Conservation (phyloP, 2,888 invertebrate species). For the Dicranocentrus wangi region DNA sequence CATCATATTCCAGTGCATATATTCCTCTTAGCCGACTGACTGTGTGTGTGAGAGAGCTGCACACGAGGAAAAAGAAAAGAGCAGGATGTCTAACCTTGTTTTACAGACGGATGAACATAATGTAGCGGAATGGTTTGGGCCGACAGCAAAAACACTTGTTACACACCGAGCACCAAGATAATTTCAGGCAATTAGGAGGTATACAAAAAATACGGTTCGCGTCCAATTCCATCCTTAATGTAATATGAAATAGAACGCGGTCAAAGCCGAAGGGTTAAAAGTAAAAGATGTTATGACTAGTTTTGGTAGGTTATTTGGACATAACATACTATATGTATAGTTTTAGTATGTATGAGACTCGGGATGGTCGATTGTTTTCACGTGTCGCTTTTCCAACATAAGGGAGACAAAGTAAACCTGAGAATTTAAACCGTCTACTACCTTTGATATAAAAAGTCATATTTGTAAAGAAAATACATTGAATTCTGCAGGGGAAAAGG, state of each 20-base stretch:
- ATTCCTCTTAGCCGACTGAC: slow-evolving; percentile 1
- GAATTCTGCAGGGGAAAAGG: no score
- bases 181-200: slow-evolving; percentile 66
- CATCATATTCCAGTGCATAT: slow-evolving; percentile 35
- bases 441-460: no score
- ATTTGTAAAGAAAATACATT: no score
- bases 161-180: slow-evolving; percentile 63
- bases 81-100: slow-evolving; percentile 64
- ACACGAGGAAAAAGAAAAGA: slow-evolving; percentile 26
- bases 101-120: slow-evolving; percentile 68
- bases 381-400: background rate
- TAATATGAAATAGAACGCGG: slow-evolving; percentile 19
- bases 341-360: background rate
- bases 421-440: background rate
- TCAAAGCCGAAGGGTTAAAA: slow-evolving; percentile 18
- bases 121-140: slow-evolving; percentile 66
- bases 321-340: background rate
- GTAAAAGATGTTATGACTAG: background rate
- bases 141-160: slow-evolving; percentile 71
- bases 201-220: slow-evolving; percentile 34
- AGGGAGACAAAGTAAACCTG: background rate
- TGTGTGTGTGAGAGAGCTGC: background rate
- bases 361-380: background rate
- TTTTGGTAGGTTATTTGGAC: background rate
- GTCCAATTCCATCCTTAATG: slow-evolving; percentile 40